Percentiles rank a stretch among this genome's conserved stretches.
Evolutionary conservation across 2,888 invertebrate genomes (phyloP).

Genomic region (Panorpa germanica): DNA sequence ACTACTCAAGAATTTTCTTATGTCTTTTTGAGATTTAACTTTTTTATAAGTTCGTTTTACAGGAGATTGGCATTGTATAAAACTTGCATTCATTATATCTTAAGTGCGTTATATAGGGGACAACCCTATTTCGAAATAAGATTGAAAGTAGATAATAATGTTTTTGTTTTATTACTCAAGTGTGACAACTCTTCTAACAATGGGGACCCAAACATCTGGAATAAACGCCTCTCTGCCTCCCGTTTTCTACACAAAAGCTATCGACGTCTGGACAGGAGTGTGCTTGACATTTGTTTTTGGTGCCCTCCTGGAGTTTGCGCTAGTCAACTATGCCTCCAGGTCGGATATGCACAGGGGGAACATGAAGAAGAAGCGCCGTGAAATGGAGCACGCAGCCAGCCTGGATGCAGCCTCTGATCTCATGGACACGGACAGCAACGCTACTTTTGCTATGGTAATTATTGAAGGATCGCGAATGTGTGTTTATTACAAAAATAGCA

Average conservation of each 20-base stretch:
- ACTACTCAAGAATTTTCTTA: no score
- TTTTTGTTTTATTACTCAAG: no score
- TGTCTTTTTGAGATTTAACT: no score
- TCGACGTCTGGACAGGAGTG: constrained; percentile 95
- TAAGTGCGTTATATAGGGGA: no score
- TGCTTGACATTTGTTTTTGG: constrained; percentile 97
- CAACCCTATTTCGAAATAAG: no score
- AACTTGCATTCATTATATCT: no score
- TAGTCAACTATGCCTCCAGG: constrained; percentile 92
- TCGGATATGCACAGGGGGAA: constrained; percentile 73
- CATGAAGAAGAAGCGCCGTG: constrained; percentile 74
- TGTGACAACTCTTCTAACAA: constrained; percentile 89
- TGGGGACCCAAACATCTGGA: constrained; percentile 93
- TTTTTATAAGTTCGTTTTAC: no score
- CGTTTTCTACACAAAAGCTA: constrained; percentile 96
- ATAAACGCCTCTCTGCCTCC: constrained; percentile 94
- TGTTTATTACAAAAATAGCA: no score
- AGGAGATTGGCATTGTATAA: no score
- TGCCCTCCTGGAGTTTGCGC: constrained; percentile 89
- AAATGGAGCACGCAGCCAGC: constrained; percentile 71
- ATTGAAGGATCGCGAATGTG: no score
- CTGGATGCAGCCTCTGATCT: constrained; percentile 75
- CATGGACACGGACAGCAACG: constrained; percentile 72
- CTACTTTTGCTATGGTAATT: constrained; percentile 85
- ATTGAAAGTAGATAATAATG: no score